A percentile compares a stretch with the other conserved stretches of the same genome.
These are phyloP conservation scores for Tadarida brasiliensis DNA, from an alignment of 2,797 vertebrate species.

Conservation along the genomic window DNA sequence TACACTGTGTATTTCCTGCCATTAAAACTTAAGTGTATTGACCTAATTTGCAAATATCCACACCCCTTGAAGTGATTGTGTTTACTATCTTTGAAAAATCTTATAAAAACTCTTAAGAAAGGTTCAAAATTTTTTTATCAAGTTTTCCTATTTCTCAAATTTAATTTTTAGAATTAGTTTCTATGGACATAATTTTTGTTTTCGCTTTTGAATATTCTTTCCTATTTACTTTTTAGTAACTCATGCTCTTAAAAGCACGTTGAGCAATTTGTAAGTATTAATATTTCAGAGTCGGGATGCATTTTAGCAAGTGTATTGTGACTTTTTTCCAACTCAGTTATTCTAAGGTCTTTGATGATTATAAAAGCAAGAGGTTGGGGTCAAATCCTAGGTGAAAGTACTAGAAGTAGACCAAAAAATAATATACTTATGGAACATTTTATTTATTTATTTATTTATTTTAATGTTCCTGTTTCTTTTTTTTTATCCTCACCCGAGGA, in stretches of 20 bases:
- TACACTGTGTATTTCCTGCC: constrained; percentile 17
- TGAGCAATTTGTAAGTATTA: constrained; percentile 49
- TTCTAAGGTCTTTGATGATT: constrained; percentile 54
- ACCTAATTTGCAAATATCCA: constrained; percentile 72
- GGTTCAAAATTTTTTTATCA: constrained; percentile 1
- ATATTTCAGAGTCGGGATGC: constrained; percentile 52
- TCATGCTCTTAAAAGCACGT: constrained; percentile 51
- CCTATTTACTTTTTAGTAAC: constrained; percentile 68
- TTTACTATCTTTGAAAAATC: constrained; percentile 70
- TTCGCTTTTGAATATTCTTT: constrained; percentile 67
- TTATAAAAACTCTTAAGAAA: constrained; percentile 60
- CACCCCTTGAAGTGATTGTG: constrained; percentile 66
- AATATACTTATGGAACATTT: background rate
- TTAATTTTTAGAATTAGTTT: constrained; percentile 71
- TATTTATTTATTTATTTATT: background rate
- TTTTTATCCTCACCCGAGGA: too few relatives aligned
- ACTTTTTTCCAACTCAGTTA: constrained; percentile 37
- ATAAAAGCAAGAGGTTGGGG: background rate
- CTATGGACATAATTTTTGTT: constrained; percentile 68
- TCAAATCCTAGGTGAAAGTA: constrained; percentile 1
- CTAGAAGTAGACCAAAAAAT: constrained; percentile 36
- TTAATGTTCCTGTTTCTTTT: background rate
- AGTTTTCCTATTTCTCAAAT: constrained; percentile 66
- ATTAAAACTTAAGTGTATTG: constrained; percentile 28
- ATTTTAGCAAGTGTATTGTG: constrained; percentile 40